Evolutionary conservation across 2,888 invertebrate genomes (phyloP).

Genomic region (Polydrusus tereticollis): DNA sequence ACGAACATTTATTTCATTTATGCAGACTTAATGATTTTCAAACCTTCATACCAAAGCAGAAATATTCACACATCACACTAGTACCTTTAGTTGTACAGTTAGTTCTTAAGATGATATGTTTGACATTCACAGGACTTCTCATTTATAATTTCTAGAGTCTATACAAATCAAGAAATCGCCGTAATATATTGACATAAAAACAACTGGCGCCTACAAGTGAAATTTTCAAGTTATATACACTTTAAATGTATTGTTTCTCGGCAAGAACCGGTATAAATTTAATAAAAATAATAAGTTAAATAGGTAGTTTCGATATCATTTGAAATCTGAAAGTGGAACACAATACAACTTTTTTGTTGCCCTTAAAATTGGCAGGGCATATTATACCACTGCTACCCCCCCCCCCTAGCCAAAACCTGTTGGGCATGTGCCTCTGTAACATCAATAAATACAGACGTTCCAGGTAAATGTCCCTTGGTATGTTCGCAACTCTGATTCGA

Average conservation of each 20-base stretch:
- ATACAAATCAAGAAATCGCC: constrained; percentile 23
- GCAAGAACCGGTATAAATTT: not conserved
- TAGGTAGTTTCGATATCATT: no score
- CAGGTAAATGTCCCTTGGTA: no score
- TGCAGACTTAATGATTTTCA: constrained; percentile 16
- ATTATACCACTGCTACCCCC: no score
- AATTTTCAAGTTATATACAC: constrained; percentile 21
- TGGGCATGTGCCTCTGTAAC: no score
- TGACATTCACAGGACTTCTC: constrained; percentile 32
- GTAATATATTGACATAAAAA: constrained; percentile 27
- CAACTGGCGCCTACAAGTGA: constrained; percentile 26
- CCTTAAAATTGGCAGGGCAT: no score
- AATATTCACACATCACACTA: constrained; percentile 17
- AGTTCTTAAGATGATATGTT: constrained; percentile 25
- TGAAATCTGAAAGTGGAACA: no score
- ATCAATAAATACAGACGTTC: no score
- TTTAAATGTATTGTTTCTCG: constrained; percentile 21
- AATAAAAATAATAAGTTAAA: not conserved
- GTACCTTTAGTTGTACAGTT: not conserved
- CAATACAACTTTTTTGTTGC: no score
- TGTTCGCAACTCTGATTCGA: no score
- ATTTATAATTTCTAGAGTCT: constrained; percentile 16
- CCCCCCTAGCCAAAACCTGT: no score
- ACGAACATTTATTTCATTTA: not conserved
- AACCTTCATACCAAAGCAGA: constrained; percentile 14